Conservation (phyloP, 2,113 vertebrate genomes). For the Pontoporia blainvillei region DNA sequence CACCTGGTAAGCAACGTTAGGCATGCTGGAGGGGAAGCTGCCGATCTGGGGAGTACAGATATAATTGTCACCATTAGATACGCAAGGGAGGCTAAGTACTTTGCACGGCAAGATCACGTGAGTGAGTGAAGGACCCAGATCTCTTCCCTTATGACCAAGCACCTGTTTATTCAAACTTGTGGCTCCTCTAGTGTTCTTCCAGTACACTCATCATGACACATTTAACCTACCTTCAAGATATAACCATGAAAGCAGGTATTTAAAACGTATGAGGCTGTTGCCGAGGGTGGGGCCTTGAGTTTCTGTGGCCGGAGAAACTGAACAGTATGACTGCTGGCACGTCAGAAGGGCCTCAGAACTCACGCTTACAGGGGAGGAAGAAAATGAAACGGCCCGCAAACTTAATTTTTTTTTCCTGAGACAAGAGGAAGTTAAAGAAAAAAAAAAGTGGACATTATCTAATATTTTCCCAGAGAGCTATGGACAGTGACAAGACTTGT, state of each 20-base stretch:
- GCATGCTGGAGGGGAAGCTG: neutral
- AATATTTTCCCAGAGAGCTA: neutral
- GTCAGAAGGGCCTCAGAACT: neutral
- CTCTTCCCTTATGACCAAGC: neutral
- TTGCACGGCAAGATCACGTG: neutral
- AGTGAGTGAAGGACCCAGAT: neutral
- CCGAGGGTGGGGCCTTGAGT: neutral
- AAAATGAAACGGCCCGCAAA: neutral
- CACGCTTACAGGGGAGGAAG: neutral
- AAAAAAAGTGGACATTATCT: neutral
- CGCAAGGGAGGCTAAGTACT: neutral
- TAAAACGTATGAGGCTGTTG: neutral
- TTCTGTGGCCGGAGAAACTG: neutral
- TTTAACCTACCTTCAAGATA: neutral
- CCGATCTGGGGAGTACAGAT: neutral
- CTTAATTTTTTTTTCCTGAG: neutral
- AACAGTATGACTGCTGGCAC: neutral
- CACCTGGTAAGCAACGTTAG: conserved; percentile 21
- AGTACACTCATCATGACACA: neutral
- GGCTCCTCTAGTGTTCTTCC: neutral
- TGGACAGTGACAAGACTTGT: neutral
- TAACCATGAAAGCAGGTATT: neutral
- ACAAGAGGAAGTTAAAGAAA: neutral
- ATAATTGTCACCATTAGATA: neutral
- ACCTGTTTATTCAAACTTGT: neutral